Evolutionary conservation across 2,113 vertebrate genomes (phyloP).

Genomic region (Jacana jacana): DNA sequence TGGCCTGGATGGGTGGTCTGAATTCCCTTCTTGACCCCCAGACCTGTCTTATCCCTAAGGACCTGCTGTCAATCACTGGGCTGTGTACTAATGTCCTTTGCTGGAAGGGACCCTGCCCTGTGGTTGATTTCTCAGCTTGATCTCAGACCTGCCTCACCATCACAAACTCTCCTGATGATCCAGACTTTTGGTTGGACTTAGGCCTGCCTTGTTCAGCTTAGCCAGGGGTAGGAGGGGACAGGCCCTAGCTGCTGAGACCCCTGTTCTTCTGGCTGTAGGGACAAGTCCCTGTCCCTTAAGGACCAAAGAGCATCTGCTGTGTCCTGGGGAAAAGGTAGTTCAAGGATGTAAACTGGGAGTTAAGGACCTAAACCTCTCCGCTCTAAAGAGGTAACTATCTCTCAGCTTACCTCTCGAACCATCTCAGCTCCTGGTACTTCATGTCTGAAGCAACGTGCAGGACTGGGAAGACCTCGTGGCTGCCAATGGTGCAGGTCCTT

Average conservation of each 20-base stretch:
- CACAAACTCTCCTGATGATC: fast-evolving
- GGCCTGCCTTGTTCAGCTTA: not conserved
- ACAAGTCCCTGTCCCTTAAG: not conserved
- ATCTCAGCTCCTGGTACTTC: not conserved
- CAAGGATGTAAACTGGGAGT: not conserved
- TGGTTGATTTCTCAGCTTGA: not conserved
- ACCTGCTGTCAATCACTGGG: fast-evolving
- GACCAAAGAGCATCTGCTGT: not conserved
- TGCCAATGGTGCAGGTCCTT: not conserved
- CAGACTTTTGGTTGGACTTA: not conserved
- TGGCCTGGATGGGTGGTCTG: fast-evolving
- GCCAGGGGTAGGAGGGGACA: not conserved
- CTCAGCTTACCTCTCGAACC: not conserved
- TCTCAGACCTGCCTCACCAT: not conserved
- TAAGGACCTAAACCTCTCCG: not conserved
- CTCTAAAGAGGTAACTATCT: not conserved
- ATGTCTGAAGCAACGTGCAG: not conserved
- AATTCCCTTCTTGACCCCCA: not conserved
- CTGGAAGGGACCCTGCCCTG: not conserved
- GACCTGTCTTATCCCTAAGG: fast-evolving
- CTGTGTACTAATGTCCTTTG: fast-evolving
- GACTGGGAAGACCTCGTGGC: not conserved
- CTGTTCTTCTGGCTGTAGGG: not conserved
- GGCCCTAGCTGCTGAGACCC: not conserved
- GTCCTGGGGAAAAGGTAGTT: not conserved